These are phyloP conservation scores for Clitarchus hookeri DNA, from an alignment of 2,888 invertebrate genomes.

Conservation along the genomic window DNA sequence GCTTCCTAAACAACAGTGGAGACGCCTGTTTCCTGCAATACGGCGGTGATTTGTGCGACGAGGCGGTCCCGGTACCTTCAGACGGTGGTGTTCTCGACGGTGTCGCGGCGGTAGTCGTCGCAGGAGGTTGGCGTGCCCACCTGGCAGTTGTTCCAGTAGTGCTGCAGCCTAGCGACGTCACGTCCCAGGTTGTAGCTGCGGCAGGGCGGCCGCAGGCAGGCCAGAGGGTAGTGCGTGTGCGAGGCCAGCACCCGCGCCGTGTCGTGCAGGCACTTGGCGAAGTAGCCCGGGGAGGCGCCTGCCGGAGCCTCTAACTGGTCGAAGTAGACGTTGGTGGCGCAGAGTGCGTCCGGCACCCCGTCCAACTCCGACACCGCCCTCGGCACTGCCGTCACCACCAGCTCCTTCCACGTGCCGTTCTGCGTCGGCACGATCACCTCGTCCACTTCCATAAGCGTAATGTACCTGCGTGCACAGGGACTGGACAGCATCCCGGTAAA, in stretches of 20 bases:
- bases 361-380: constrained; percentile 50
- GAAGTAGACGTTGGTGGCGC: background rate
- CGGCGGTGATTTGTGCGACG: background rate
- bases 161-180: background rate
- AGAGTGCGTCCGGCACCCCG: background rate
- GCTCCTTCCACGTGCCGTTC: constrained; percentile 61
- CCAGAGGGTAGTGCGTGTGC: background rate
- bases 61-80: background rate
- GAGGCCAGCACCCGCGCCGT: background rate
- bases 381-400: constrained; percentile 52
- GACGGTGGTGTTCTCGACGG: background rate
- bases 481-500: too few species aligned
- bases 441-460: constrained; percentile 73
- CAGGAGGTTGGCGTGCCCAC: background rate
- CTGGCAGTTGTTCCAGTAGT: background rate
- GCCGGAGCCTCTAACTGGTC: background rate
- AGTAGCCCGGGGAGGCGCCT: background rate
- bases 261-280: background rate
- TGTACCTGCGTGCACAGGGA: constrained; percentile 34
- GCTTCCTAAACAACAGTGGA: too few species aligned
- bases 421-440: constrained; percentile 71
- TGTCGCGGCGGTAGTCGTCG: background rate
- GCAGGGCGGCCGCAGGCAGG: background rate
- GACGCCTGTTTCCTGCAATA: background rate
- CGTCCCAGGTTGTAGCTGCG: background rate